These are phyloP conservation scores for Aradus depressus DNA, from an alignment of 2,888 invertebrate genomes.

Conservation along the genomic window DNA sequence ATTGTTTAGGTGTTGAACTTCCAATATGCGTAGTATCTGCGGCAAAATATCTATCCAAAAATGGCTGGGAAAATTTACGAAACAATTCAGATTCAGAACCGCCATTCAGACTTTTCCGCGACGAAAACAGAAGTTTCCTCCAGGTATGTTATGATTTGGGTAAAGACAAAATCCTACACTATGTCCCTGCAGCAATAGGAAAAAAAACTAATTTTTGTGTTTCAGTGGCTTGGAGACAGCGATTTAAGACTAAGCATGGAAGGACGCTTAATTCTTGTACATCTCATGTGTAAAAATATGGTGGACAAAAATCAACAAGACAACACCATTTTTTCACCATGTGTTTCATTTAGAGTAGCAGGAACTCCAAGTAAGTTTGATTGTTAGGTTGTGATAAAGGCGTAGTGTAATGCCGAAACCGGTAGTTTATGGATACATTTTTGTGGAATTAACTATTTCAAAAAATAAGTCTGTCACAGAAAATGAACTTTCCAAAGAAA, in stretches of 20 bases:
- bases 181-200: background rate
- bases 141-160: slow-evolving; percentile 45
- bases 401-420: no score
- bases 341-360: slow-evolving; percentile 74
- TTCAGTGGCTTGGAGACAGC: slow-evolving; percentile 74
- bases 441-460: no score
- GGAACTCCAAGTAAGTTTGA: slow-evolving; percentile 53
- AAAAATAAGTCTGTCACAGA: no score
- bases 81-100: slow-evolving; percentile 33
- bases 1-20: slow-evolving; percentile 53
- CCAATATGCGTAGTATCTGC: slow-evolving; percentile 78
- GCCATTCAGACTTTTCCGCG: slow-evolving; percentile 53
- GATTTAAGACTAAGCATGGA: slow-evolving; percentile 64
- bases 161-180: background rate
- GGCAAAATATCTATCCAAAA: slow-evolving; percentile 65
- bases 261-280: slow-evolving; percentile 68
- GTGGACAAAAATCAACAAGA: slow-evolving; percentile 40
- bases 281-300: slow-evolving; percentile 65
- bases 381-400: no score
- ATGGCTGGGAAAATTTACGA: slow-evolving; percentile 68
- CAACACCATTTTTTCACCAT: slow-evolving; percentile 58
- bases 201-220: slow-evolving; percentile 25
- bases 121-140: slow-evolving; percentile 68
- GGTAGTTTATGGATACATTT: no score
- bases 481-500: no score